A percentile compares a stretch with the other conserved stretches of the same genome.
These are phyloP conservation scores for Liparis tanakae DNA, from an alignment of 2,797 vertebrate genomes.

Conservation along the genomic window DNA sequence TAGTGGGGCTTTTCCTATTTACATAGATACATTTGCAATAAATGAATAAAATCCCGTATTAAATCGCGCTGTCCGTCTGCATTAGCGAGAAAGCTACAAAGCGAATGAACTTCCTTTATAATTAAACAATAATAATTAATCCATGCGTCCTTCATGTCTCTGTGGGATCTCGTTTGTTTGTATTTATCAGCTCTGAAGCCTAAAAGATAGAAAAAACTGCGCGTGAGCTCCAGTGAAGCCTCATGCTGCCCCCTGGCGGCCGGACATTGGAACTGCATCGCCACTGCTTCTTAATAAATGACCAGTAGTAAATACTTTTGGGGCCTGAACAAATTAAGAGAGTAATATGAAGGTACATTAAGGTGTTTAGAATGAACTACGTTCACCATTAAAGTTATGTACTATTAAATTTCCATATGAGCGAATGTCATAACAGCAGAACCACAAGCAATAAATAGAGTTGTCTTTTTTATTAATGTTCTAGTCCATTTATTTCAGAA, in stretches of 20 bases:
- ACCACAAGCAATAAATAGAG: not conserved
- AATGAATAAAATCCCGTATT: not conserved
- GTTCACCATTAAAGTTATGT: not conserved
- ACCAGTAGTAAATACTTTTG: not conserved
- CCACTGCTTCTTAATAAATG: not conserved
- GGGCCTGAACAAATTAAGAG: not conserved
- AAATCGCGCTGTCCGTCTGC: not conserved
- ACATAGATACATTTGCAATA: not conserved
- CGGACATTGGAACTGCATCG: not conserved
- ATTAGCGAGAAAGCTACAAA: not conserved
- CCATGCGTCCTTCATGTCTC: not conserved
- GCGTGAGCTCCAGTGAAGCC: slow-evolving; percentile 20
- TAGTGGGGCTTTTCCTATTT: not conserved
- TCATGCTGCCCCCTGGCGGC: slow-evolving; percentile 71
- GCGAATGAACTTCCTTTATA: not conserved
- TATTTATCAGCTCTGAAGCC: not conserved
- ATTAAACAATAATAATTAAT: not conserved
- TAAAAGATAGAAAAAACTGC: not conserved
- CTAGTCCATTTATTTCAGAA: slow-evolving; percentile 6
- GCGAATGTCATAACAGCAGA: not conserved
- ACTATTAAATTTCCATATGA: not conserved
- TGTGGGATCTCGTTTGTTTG: not conserved
- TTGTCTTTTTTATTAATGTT: slow-evolving; percentile 17
- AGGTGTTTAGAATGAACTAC: not conserved
- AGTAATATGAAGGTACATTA: not conserved